Base-by-base conservation (phyloP, 2,888 invertebrate genomes). In the Drosophila recens region DNA sequence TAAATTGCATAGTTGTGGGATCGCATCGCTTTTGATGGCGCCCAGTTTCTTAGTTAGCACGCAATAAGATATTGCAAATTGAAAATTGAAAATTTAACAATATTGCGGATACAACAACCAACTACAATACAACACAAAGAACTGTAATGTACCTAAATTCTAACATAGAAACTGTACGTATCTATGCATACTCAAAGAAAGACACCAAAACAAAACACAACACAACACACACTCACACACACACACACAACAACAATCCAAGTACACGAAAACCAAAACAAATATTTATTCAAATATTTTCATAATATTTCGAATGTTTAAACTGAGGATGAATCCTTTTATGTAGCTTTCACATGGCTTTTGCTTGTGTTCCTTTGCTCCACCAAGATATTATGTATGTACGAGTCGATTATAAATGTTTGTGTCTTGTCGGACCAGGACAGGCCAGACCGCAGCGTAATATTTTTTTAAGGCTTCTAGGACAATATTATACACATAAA, bases 301-400 rank as follows among this genome's bases (percentile, higher is more conserved):
- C 11, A 36, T 63, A 66, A 66, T 74, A 73, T 67, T 76, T 71
- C 66, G 68, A 72, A 75, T 78, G 72, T 67, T 63, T 64, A 71
- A 71, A 65, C 67, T 61, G 61, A 57, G 53, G 30, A 65, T 63
- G 45, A 46, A 56, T 43, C 46, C 66, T 67, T 75, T 76, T 70
- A 65, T 80, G 76, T 80, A 73, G 81, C 58, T 81, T 66, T 76
- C 65, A 70, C 77, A 81, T 87, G 69, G 87, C 87, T 81, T 83
- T 87, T 81, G 86, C 82, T 85, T 80, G 86, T 82, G 86, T 82
- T 86, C 80, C 76, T 82, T 83, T 82, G 86, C 83, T 82, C 83
- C 67, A 82, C 38, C 64, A 59, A 79, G 43, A 71, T 67, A 75
- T 75, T 72, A 74, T 81, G 76, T 72, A 73, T 79, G 75, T 68